phyloP scores from a whole-genome alignment of 30 jellyfish, hydroid and myxozoan species.

The Nemopilema nomurai region DNA sequence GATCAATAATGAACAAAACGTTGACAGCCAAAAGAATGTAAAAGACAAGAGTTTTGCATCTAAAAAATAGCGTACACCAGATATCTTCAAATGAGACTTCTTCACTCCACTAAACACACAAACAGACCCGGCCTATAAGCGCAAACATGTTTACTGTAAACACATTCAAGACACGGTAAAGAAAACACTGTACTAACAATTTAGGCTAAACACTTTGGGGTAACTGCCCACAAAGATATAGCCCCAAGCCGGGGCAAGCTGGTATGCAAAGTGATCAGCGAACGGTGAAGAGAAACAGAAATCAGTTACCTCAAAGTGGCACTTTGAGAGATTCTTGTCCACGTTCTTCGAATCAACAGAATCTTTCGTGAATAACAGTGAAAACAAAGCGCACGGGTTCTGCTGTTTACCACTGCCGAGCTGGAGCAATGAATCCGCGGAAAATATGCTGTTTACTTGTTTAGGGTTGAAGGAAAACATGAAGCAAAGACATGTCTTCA shows the following conservation, averaged over 20 bases:
- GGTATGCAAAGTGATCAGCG: neutral
- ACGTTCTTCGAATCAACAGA: neutral
- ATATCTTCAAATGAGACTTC: too few relatives aligned
- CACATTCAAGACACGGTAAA: too few relatives aligned
- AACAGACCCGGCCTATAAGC: too few relatives aligned
- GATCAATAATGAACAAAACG: too few relatives aligned
- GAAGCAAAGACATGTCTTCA: slow-evolving; percentile 34
- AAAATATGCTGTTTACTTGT: slow-evolving; percentile 19
- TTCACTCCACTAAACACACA: too few relatives aligned
- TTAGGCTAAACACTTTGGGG: neutral
- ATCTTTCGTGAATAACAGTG: neutral
- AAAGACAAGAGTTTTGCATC: too few relatives aligned
- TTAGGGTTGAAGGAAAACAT: slow-evolving; percentile 19
- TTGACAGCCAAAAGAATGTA: too few relatives aligned
- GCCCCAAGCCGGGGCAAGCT: neutral
- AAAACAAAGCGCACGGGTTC: neutral
- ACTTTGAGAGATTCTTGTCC: neutral
- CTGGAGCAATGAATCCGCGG: neutral
- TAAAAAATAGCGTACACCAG: too few relatives aligned
- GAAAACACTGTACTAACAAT: too few relatives aligned
- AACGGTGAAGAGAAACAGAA: neutral
- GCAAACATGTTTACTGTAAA: too few relatives aligned
- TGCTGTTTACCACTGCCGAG: neutral
- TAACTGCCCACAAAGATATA: neutral
- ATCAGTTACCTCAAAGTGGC: neutral